A percentile compares a stretch with the other conserved stretches of the same genome.
These are phyloP conservation scores for Petroica traversi DNA, from an alignment of 2,113 vertebrate species.

Conservation along the genomic window DNA sequence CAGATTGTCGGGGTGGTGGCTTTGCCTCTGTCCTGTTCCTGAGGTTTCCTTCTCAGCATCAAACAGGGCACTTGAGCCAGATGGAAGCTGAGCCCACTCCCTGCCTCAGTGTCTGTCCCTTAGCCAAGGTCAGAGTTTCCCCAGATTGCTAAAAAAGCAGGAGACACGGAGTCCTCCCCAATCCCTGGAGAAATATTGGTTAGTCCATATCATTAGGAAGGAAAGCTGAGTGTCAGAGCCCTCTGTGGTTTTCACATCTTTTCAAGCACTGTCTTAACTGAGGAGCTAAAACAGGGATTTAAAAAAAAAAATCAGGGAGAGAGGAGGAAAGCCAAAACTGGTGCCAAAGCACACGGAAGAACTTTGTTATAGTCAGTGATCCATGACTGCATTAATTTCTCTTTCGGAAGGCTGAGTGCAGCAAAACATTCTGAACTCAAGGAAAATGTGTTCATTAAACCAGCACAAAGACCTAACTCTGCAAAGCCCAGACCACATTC, in stretches of 20 bases:
- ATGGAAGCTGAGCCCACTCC: constrained; percentile 19
- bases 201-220: constrained; percentile 31
- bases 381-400: neutral
- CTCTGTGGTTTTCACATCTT: constrained; percentile 24
- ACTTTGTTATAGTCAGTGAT: neutral
- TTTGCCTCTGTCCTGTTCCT: neutral
- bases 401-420: neutral
- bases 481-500: neutral
- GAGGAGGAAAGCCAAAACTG: neutral
- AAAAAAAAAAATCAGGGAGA: neutral
- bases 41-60: constrained; percentile 33
- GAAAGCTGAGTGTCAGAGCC: neutral
- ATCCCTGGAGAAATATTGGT: neutral
- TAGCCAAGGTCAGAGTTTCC: constrained; percentile 12
- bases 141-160: neutral
- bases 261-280: neutral
- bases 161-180: neutral
- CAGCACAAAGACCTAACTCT: neutral
- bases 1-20: neutral
- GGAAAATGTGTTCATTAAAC: neutral
- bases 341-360: neutral
- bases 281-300: neutral
- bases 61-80: neutral
- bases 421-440: neutral
- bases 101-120: neutral